These are phyloP conservation scores for Neogobius melanostomus DNA, from an alignment of 2,113 vertebrate genomes.

Conservation along the genomic window DNA sequence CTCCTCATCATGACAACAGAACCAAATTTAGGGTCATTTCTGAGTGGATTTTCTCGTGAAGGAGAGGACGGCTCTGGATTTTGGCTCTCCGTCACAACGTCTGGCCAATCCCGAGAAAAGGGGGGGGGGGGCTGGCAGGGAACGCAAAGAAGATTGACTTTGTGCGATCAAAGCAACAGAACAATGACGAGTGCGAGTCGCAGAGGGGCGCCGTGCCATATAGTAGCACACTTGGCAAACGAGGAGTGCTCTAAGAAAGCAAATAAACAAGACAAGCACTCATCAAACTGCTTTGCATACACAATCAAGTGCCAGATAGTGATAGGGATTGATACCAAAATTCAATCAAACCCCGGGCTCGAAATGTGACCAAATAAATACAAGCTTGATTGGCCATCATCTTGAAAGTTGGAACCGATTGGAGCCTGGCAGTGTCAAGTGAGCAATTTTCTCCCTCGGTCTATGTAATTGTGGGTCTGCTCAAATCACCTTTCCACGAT, in stretches of 20 bases:
- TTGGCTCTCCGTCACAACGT: conserved; percentile 65
- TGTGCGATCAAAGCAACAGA: conserved; percentile 59
- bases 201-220: conserved; percentile 38
- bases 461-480: conserved; percentile 52
- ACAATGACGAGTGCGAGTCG: conserved; percentile 57
- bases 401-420: conserved; percentile 61
- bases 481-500: conserved; percentile 63
- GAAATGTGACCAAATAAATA: conserved; percentile 61
- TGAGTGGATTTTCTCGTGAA: conserved; percentile 54
- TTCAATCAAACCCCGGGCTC: conserved; percentile 56
- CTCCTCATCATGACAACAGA: conserved; percentile 73
- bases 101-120: conserved; percentile 62
- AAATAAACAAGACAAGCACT: conserved; percentile 55
- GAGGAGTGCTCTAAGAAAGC: conserved; percentile 7
- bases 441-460: conserved; percentile 55
- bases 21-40: conserved; percentile 70
- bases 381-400: conserved; percentile 61
- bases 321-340: conserved; percentile 46
- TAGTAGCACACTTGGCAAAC: conserved; percentile 41
- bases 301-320: conserved; percentile 53
- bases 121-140: conserved; percentile 43
- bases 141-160: conserved; percentile 57
- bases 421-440: conserved; percentile 57
- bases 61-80: conserved; percentile 58
- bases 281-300: conserved; percentile 51